Conservation (phyloP, 2,113 vertebrate genomes). For the Myrmecophaga tridactyla region DNA sequence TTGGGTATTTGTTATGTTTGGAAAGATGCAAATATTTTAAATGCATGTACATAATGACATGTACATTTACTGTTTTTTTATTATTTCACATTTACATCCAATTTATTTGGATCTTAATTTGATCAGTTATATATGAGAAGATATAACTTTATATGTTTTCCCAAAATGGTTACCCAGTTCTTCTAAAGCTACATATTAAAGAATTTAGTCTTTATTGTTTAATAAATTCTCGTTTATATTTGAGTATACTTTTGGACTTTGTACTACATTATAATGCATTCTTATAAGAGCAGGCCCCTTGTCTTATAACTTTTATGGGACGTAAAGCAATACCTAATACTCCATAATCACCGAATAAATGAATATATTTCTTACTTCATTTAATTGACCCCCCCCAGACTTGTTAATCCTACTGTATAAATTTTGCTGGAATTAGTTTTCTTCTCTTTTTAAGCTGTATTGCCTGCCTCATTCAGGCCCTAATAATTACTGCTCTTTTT, state of each 20-base stretch:
- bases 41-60: background rate
- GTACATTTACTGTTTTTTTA: constrained; percentile 10
- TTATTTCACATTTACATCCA: background rate
- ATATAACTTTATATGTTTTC: constrained; percentile 11
- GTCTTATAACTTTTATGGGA: background rate
- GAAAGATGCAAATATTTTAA: background rate
- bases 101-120: background rate
- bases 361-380: background rate
- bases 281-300: background rate
- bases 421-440: background rate
- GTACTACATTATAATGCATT: background rate
- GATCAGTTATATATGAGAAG: background rate
- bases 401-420: background rate
- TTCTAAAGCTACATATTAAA: background rate
- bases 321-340: background rate
- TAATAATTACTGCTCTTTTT: background rate
- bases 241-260: background rate
- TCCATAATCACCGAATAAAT: background rate
- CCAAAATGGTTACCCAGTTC: background rate
- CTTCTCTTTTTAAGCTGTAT: background rate
- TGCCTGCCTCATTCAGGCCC: background rate
- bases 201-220: constrained; percentile 20
- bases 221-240: background rate
- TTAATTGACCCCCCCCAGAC: background rate
- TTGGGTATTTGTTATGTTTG: background rate